Evolutionary conservation across 2,888 invertebrate genomes (phyloP), one percentile per base, ranked within the genome.

Genomic region (Phaonia tiefii): DNA sequence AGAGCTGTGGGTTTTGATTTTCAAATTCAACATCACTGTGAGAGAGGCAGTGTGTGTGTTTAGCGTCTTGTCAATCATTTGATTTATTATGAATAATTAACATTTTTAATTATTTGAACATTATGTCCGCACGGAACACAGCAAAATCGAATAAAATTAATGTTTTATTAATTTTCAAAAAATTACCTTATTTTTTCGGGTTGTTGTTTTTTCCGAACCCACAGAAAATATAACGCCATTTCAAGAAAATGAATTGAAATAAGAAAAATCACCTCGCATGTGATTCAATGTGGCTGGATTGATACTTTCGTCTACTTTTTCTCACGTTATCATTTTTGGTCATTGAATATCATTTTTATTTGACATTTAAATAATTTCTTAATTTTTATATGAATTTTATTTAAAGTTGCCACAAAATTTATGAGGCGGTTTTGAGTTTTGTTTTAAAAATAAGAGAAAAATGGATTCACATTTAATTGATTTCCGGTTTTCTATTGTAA

Each of bases 71-170:
- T 46, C 60, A 67, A 66, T 63, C 75, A 46, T 84, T 86, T 89
- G 89, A 89, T 88, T 89, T 89, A 88, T 89, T 86, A 84, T 83
- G 81, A 44, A 85, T 85, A 86, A 88, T 88, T 88, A 89, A 89
- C 88, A 88, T 88, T 89, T 89, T 89, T 88, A 88, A 88, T 88
- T 88, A 86, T 86, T 85, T 85, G 84, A 85, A 89, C 87, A 88
- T 87, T 85, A 85, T 88, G 89, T 88, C 87, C 84, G 86, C 60
- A 3, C 4, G 10, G 39, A 31, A 60, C 60, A 60, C 39, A 63
- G 20, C 17, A 63, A 63, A 22, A 42, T 63, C 63, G 42, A 42
- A 63, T 63, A 63, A 84, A 84, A 87, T 87, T 67, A 78, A 78
- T 88, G 89, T 89, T 88, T 83, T 88, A 88, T 87, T 88, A 87